These are phyloP conservation scores for Apantesis nais DNA, from an alignment of 2,888 invertebrate genomes.

Conservation along the genomic window DNA sequence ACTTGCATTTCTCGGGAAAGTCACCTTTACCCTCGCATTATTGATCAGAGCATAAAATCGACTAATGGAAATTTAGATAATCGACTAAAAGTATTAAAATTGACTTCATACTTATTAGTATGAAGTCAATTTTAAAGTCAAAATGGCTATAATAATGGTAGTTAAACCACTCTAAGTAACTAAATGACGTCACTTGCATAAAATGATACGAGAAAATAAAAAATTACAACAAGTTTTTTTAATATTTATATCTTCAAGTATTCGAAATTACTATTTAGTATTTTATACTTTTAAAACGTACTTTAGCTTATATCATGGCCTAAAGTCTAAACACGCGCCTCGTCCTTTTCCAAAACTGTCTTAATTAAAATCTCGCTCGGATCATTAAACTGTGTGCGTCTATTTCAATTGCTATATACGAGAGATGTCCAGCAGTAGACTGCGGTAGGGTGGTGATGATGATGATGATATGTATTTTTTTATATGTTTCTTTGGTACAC, in stretches of 20 bases:
- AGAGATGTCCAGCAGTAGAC: too few species aligned
- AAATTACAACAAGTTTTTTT: neutral
- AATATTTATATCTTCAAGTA: neutral
- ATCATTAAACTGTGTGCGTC: conserved; percentile 34
- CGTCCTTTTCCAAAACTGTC: conserved; percentile 13
- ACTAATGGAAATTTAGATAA: conserved; percentile 12
- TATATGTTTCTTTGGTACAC: conserved; percentile 42
- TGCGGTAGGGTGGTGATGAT: too few species aligned
- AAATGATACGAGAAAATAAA: neutral
- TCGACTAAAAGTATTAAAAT: conserved; percentile 9
- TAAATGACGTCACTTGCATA: conserved; percentile 2
- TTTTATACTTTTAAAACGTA: neutral
- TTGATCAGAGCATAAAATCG: conserved; percentile 11
- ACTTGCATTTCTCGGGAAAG: too few species aligned
- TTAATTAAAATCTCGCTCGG: conserved; percentile 24
- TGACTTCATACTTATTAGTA: too few species aligned
- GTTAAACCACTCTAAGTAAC: conserved; percentile 10
- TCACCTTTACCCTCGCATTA: too few species aligned
- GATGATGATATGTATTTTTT: too few species aligned
- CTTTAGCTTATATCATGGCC: neutral
- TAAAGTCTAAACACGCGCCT: conserved; percentile 8
- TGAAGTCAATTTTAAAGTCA: conserved; percentile 21
- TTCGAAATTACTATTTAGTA: neutral
- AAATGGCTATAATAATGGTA: conserved; percentile 9
- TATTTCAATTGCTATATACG: neutral